phyloP scores from a whole-genome alignment of 2,113 vertebrate species.

The human region DNA sequence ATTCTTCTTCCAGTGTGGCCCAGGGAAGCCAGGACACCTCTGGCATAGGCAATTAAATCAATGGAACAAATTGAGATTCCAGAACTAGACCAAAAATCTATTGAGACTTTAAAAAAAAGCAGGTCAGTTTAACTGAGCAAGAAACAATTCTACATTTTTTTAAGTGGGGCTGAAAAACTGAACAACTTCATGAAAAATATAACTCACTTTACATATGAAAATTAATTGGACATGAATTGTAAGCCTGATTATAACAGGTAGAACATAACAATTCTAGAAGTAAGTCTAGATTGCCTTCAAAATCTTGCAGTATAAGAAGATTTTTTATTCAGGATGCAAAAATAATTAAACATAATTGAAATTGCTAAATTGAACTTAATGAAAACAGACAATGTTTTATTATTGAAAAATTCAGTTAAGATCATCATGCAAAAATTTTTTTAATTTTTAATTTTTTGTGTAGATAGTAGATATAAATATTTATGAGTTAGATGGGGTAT shows the following conservation, averaged over 20 bases:
- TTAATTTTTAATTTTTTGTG: no score
- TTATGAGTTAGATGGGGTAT: no score
- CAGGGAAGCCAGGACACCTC: no score
- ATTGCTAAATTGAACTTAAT: not conserved
- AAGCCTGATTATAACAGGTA: not conserved
- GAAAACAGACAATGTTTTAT: not conserved
- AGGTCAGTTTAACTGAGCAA: not conserved
- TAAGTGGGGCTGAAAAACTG: not conserved
- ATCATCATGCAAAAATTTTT: not conserved
- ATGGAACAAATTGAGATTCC: not conserved
- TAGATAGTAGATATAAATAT: no score
- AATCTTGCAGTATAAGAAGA: not conserved
- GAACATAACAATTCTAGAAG: not conserved
- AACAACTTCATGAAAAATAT: not conserved
- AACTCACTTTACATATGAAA: not conserved
- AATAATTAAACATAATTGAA: not conserved
- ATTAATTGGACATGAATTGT: not conserved
- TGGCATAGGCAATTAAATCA: not conserved
- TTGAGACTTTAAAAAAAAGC: not conserved
- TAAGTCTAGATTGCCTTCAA: not conserved
- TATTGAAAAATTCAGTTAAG: not conserved
- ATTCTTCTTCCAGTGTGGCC: no score
- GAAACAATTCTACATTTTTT: not conserved
- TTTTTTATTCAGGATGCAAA: not conserved
- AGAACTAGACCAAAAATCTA: not conserved